Percentiles rank a stretch among this genome's conserved stretches.
Evolutionary conservation across 2,797 vertebrate genomes (phyloP).

Genomic region (Dermochelys coriacea): DNA sequence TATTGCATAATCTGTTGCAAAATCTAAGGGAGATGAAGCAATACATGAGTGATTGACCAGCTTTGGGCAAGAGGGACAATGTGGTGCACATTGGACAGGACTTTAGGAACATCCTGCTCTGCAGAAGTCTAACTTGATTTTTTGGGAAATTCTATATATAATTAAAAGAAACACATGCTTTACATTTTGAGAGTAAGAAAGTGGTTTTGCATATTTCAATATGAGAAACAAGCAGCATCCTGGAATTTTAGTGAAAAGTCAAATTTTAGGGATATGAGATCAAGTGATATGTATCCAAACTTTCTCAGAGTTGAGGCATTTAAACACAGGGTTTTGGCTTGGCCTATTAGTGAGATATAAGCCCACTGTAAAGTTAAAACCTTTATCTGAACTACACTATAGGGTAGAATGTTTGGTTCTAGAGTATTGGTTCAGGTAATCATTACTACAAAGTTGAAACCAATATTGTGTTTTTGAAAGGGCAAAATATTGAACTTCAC

Average conservation of each 20-base stretch:
- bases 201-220: background rate
- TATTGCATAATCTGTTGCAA: background rate
- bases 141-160: background rate
- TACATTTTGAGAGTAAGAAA: background rate
- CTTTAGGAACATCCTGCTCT: background rate
- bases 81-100: background rate
- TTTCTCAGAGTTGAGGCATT: background rate
- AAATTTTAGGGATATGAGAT: background rate
- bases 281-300: background rate
- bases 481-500: background rate
- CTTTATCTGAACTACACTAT: background rate
- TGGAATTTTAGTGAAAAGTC: background rate
- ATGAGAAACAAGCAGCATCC: conserved; percentile 19
- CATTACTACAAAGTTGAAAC: background rate
- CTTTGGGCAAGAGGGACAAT: background rate
- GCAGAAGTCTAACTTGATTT: background rate
- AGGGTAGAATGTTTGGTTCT: background rate
- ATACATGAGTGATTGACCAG: background rate
- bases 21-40: background rate
- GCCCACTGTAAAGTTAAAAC: background rate
- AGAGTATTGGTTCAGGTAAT: background rate
- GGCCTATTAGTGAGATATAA: background rate
- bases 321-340: background rate
- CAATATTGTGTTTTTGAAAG: background rate
- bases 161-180: background rate